Base-by-base conservation (phyloP, 2,888 invertebrate genomes). In the Hydroisotoma schaefferi region DNA sequence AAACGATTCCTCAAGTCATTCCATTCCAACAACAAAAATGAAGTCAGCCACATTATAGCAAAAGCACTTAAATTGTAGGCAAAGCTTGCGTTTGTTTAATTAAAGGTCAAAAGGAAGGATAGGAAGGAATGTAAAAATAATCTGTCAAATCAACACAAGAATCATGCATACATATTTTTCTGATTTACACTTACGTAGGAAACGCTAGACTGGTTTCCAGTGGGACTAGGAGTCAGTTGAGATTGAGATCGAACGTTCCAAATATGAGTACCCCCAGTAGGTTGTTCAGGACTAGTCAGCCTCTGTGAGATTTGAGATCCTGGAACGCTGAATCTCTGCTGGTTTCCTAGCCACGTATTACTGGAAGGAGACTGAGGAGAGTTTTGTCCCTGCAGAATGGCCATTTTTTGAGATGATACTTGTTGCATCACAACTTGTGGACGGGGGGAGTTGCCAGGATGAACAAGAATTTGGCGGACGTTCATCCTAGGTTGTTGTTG, bases 381-480 rank as follows among this genome's bases (percentile, higher is more conserved):
- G 2, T n/a, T 37, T 53, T 52, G 56, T 28, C 61, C 65, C 28
- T 67, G 69, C 2, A 68, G 33, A 49, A 70, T 65, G n/a, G 65
- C 62, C 43, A 64, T 67, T 22, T 68, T 63, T 27, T 63, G 67
- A 18, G 55, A 61, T 18, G 61, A 56, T 38, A 65, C 38, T 43
- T 28, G 57, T 22, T 44, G 49, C 49, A 49, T 20, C 26, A 25
- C 28, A 4, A 27, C 49, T 27, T 49, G 52, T 2, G 54, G 48
- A 10, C 26, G 15, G 2, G 33, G 26, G 10, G 38, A 55, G 18
- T 55, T 46, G 1, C 64, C 64, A 47, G 61, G 69, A 27, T 69
- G 71, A n/a, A 71, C 69, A n/a, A 71, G 53, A 38, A 71, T 67
- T 55, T 71, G 71, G 3, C 68, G 64, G 10, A 71, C 69, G 57